Percentiles rank a stretch among this genome's conserved stretches.
Evolutionary conservation across 2,113 vertebrate genomes (phyloP).

Genomic region (Myotis lucifugus): DNA sequence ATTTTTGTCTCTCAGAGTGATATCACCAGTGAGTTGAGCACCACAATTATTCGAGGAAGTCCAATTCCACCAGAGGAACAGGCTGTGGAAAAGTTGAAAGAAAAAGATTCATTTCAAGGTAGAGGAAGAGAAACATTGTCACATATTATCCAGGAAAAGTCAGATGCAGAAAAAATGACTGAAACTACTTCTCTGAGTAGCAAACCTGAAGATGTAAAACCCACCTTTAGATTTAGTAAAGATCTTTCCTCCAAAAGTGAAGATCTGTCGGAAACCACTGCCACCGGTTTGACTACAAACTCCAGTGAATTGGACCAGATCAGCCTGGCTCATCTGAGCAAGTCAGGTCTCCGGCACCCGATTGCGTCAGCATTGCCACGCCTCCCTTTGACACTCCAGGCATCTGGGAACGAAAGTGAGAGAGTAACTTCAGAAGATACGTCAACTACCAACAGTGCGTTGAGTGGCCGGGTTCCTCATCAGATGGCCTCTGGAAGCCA

Average conservation of each 20-base stretch:
- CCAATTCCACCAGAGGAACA: slow-evolving; percentile 86
- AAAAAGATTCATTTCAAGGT: slow-evolving; percentile 57
- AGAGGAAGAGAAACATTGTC: slow-evolving; percentile 22
- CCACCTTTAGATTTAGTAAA: slow-evolving; percentile 24
- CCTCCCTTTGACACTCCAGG: background rate
- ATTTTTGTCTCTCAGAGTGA: slow-evolving; percentile 83
- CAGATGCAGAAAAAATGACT: slow-evolving; percentile 69
- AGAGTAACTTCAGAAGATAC: slow-evolving; percentile 45
- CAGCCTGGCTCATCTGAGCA: slow-evolving; percentile 41
- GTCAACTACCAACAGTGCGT: slow-evolving; percentile 57
- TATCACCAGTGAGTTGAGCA: slow-evolving; percentile 88
- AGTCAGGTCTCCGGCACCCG: background rate
- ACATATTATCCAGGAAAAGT: slow-evolving; percentile 23
- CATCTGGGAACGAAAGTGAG: slow-evolving; percentile 35
- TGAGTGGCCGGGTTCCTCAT: slow-evolving; percentile 70
- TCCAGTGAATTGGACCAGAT: slow-evolving; percentile 48
- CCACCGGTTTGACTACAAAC: background rate
- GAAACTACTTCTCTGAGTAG: slow-evolving; percentile 75
- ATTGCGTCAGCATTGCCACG: background rate
- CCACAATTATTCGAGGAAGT: slow-evolving; percentile 93
- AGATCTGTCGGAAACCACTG: slow-evolving; percentile 9
- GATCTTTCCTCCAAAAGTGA: slow-evolving; percentile 32
- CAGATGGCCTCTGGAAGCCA: slow-evolving; percentile 74
- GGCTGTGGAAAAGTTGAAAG: slow-evolving; percentile 43
- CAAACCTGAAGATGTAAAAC: slow-evolving; percentile 73